Percentiles rank a stretch among this genome's conserved stretches.
These are phyloP conservation scores for Paradoxurus hermaphroditus DNA, from an alignment of 2,113 vertebrate species.

Conservation along the genomic window DNA sequence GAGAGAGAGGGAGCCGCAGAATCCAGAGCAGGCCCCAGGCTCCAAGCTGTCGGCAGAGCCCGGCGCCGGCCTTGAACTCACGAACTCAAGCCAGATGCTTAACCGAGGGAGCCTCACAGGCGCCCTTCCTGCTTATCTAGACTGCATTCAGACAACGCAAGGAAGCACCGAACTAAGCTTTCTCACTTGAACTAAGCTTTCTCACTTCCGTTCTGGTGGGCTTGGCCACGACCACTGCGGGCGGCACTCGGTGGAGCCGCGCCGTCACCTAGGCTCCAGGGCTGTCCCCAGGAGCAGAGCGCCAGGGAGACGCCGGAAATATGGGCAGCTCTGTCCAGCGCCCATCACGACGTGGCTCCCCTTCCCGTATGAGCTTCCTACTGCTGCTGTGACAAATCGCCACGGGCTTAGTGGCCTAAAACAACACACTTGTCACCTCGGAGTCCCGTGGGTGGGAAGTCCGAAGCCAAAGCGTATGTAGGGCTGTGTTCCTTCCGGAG, in stretches of 20 bases:
- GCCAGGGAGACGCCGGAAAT: not conserved
- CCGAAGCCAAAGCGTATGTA: not conserved
- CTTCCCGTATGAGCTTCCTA: not conserved
- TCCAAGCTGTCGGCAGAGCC: too few species aligned
- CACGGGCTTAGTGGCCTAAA: not conserved
- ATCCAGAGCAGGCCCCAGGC: too few species aligned
- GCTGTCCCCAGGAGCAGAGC: not conserved
- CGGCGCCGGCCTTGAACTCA: too few species aligned
- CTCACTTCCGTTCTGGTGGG: not conserved
- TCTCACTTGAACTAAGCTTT: not conserved
- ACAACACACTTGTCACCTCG: not conserved
- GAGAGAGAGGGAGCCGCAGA: too few species aligned
- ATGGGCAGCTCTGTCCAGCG: not conserved
- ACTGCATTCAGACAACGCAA: not conserved
- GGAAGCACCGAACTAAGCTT: not conserved
- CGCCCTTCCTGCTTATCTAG: not conserved
- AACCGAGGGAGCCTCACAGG: too few species aligned
- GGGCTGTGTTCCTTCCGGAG: not conserved
- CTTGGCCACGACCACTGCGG: not conserved
- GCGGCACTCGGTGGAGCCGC: not conserved
- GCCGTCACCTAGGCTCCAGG: not conserved
- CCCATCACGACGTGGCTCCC: not conserved
- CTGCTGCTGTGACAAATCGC: not conserved
- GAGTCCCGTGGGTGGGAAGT: not conserved
- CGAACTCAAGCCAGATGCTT: too few species aligned